Conservation (phyloP, 1,140 invertebrate species). For the Anastrepha obliqua region DNA sequence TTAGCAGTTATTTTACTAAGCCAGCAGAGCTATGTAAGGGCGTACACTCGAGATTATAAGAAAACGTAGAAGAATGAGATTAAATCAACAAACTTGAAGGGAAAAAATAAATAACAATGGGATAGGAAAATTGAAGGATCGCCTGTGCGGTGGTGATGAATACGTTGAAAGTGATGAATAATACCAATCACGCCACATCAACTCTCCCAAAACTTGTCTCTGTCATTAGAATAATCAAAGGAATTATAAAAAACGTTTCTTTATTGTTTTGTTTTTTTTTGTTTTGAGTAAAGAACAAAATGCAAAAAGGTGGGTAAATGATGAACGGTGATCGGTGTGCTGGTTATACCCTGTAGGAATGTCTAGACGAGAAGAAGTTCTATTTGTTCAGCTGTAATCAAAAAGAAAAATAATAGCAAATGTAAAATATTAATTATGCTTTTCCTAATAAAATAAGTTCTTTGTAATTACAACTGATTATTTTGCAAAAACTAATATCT, state of each 20-base stretch:
- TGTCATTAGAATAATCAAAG: conserved; percentile 33
- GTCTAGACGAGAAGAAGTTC: no score
- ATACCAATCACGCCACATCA: conserved; percentile 70
- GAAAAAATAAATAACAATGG: conserved; percentile 57
- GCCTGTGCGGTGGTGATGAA: conserved; percentile 57
- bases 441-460: no score
- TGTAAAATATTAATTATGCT: no score
- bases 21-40: neutral
- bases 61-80: conserved; percentile 55
- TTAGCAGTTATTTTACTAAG: conserved; percentile 47
- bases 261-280: neutral
- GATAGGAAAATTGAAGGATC: conserved; percentile 60
- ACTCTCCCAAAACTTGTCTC: conserved; percentile 42
- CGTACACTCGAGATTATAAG: conserved; percentile 49
- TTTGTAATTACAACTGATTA: no score
- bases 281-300: conserved; percentile 28
- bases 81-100: neutral
- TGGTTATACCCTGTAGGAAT: neutral
- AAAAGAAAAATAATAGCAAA: no score
- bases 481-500: no score
- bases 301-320: conserved; percentile 16
- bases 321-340: neutral
- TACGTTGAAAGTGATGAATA: conserved; percentile 65
- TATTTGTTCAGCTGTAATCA: no score
- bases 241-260: conserved; percentile 41